Base-by-base conservation (phyloP, 1,140 invertebrate species). In the Antheraea pernyi region DNA sequence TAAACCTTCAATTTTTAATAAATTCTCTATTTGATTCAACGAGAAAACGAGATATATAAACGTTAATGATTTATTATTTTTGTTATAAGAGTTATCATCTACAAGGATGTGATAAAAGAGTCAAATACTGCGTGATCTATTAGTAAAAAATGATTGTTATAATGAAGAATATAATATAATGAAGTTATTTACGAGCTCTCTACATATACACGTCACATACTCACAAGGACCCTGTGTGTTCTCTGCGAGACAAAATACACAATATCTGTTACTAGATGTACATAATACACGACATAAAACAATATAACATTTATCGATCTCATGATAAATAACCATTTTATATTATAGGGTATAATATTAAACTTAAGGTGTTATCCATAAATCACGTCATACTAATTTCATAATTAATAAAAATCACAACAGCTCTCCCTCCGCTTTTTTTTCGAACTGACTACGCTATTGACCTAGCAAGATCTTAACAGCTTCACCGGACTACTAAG, bases 141-240 rank as follows among this genome's bases (percentile, higher is more conserved):
- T 10, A 48, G 11, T 48, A 13, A 16, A 42, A 42, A 42, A 42
- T 9, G 7, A 42, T 9, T 42, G 39, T 42, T 42, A 42, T 42
- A 42, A 42, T 42, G 39, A 42, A 9, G 39, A 11, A 42, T 42
- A 2, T 30, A 48, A 39, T 6, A 53, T 16, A 16, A 53, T 53
- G 46, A 53, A 53, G 46, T 53, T 53, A 53, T 6, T 53, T 53
- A 53, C 46, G 16, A 16, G 46, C 5, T 16, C 11, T 53, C 46
- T 53, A 53, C 46, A 53, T 53, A 53, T 53, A 53, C 46, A 53
- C 60, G 10, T 61, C 30, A 30, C 66, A 87, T 91, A 91, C 88
- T 91, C 85, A 91, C 88, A 89, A 81, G 88, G 84, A 81, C 87
- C 89, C 82, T 53, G 46, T 53, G 89, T 88, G 87, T 87, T 88